phyloP scores from a whole-genome alignment of 1,140 invertebrate species.

The Ectropis grisescens region DNA sequence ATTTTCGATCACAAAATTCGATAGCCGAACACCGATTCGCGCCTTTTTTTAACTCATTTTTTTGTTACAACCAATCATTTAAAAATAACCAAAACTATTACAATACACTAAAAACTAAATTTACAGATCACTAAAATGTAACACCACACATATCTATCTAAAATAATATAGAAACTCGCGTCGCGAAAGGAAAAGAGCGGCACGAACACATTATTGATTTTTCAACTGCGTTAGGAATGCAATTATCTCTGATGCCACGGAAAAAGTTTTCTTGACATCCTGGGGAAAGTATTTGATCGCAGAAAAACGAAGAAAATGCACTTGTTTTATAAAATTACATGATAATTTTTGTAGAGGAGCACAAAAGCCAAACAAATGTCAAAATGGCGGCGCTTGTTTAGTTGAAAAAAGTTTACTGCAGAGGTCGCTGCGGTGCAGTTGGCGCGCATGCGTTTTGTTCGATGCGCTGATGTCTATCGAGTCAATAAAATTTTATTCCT shows the following conservation, averaged over 20 bases:
- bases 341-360: conserved; percentile 40
- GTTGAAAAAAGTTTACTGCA: conserved; percentile 19
- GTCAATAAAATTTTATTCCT: too few species aligned
- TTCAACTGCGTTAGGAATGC: conserved; percentile 31
- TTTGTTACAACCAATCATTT: too few species aligned
- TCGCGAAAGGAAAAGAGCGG: conserved; percentile 58
- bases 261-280: conserved; percentile 20
- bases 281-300: conserved; percentile 19
- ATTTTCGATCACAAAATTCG: too few species aligned
- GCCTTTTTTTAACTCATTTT: too few species aligned
- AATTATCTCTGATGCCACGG: conserved; percentile 24
- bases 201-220: conserved; percentile 55
- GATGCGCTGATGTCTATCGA: too few species aligned
- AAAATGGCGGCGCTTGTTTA: conserved; percentile 61
- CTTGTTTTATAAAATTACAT: conserved; percentile 37
- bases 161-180: too few species aligned
- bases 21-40: too few species aligned
- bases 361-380: conserved; percentile 68
- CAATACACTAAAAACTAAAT: too few species aligned
- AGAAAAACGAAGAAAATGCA: conserved; percentile 20
- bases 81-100: too few species aligned
- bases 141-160: too few species aligned
- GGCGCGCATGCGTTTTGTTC: conserved; percentile 45
- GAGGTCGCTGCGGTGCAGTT: conserved; percentile 31
- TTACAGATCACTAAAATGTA: too few species aligned